These are phyloP conservation scores for Chaetorhynchus papuensis DNA, from an alignment of 2,113 vertebrate genomes.

Conservation along the genomic window DNA sequence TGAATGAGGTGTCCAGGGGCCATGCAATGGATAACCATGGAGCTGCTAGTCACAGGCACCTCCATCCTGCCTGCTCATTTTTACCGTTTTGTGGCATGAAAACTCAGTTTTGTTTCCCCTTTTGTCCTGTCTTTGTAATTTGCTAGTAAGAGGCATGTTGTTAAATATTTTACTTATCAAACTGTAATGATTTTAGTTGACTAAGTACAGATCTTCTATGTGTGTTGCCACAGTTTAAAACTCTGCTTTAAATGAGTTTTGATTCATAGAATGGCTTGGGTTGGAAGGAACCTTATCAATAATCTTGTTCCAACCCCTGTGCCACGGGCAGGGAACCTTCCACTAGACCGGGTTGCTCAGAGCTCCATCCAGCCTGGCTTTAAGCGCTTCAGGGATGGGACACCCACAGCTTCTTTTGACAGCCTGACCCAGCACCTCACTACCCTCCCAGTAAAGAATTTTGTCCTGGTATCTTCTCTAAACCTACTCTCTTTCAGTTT, in stretches of 20 bases:
- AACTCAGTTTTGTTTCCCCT: background rate
- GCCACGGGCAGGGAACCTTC: accelerated
- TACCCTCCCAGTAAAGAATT: background rate
- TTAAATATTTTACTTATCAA: background rate
- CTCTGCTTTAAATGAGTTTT: background rate
- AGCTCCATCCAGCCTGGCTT: background rate
- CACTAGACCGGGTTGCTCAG: background rate
- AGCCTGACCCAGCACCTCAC: background rate
- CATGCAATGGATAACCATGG: background rate
- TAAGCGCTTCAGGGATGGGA: background rate
- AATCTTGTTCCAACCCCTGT: background rate
- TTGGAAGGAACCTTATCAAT: background rate
- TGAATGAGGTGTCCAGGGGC: background rate
- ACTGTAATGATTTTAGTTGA: background rate
- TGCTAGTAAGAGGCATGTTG: background rate
- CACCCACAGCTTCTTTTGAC: background rate
- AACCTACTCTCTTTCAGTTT: background rate
- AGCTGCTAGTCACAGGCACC: background rate
- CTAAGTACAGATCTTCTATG: background rate
- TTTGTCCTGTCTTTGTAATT: background rate
- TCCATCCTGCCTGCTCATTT: accelerated
- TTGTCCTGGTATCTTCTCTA: background rate
- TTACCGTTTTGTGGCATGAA: accelerated
- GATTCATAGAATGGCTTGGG: background rate
- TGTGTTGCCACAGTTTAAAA: background rate